Percentiles rank a stretch among this genome's conserved stretches.
These are phyloP conservation scores for Phthorimaea operculella DNA, from an alignment of 1,140 invertebrate genomes.

Conservation along the genomic window DNA sequence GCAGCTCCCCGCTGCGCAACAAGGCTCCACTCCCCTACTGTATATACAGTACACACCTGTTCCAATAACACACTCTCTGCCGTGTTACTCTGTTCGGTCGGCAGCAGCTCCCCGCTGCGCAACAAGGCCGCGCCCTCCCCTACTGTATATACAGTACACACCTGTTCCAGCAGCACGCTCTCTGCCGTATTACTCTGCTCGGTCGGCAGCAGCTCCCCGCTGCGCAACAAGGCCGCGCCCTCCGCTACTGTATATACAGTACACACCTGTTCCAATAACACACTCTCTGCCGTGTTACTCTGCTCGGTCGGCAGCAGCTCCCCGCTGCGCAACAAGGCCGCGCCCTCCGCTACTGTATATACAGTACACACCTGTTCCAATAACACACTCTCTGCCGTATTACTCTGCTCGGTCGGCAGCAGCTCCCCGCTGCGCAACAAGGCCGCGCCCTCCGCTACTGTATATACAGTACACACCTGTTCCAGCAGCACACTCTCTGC, in stretches of 20 bases:
- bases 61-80: no score
- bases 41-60: no score
- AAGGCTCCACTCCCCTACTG: no score
- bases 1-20: slow-evolving; percentile 45
- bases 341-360: slow-evolving; percentile 63
- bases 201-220: no score
- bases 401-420: slow-evolving; percentile 73
- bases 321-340: slow-evolving; percentile 83
- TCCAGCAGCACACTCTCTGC: slow-evolving; percentile 82
- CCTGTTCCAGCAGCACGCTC: no score
- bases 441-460: slow-evolving; percentile 73
- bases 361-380: slow-evolving; percentile 69
- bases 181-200: no score
- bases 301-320: slow-evolving; percentile 76
- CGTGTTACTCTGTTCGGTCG: no score
- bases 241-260: no score
- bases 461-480: slow-evolving; percentile 48
- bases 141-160: no score
- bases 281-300: slow-evolving; percentile 77
- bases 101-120: slow-evolving; percentile 84
- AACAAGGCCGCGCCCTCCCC: slow-evolving; percentile 76
- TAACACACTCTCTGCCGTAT: slow-evolving; percentile 79
- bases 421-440: slow-evolving; percentile 85
- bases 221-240: no score
- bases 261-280: slow-evolving; percentile 75